Evolutionary conservation across 1,140 invertebrate species (phyloP).

Genomic region (Aphelinus atriplicis): DNA sequence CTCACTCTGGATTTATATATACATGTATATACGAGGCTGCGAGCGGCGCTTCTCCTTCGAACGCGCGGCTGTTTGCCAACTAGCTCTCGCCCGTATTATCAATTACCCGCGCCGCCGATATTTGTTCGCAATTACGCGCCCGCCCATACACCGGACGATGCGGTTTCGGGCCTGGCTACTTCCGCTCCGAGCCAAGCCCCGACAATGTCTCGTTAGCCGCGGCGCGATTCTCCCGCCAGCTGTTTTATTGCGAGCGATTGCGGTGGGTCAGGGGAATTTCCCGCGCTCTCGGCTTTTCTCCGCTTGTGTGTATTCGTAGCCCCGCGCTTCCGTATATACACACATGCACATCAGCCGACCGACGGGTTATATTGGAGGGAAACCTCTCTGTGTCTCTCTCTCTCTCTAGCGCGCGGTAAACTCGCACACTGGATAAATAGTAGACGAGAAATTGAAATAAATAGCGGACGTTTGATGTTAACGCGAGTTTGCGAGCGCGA

Average conservation of each 20-base stretch:
- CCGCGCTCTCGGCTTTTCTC: no score
- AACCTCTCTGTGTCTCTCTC: background rate
- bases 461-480: background rate
- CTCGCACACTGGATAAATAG: conserved; percentile 23
- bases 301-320: no score
- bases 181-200: background rate
- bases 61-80: background rate
- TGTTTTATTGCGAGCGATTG: conserved; percentile 20
- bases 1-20: background rate
- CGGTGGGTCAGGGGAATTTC: background rate
- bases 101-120: conserved; percentile 32
- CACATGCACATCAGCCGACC: no score
- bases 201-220: conserved; percentile 34
- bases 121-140: conserved; percentile 35
- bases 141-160: background rate
- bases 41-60: no score
- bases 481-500: no score
- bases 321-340: no score
- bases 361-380: background rate
- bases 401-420: background rate
- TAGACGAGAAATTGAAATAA: conserved; percentile 4
- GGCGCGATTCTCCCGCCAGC: background rate
- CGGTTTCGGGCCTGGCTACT: background rate
- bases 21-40: background rate
- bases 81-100: conserved; percentile 18